A percentile compares a stretch with the other conserved stretches of the same genome.
Evolutionary conservation across 2,113 vertebrate genomes (phyloP).

Genomic region (Oreochromis aureus): DNA sequence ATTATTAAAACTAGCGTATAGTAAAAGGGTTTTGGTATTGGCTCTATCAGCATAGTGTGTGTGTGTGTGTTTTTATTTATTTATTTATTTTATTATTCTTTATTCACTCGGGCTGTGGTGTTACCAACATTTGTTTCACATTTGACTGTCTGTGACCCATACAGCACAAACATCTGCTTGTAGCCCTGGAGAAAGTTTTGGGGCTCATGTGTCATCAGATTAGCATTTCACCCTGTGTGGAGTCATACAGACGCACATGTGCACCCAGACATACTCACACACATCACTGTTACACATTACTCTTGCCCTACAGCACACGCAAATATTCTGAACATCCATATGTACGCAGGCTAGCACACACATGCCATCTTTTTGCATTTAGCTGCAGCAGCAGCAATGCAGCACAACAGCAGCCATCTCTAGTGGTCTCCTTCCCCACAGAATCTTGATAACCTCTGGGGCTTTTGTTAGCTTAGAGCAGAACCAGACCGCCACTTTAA

Average conservation of each 20-base stretch:
- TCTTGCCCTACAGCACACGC: background rate
- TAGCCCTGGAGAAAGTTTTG: slow-evolving; percentile 73
- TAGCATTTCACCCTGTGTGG: background rate
- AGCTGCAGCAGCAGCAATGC: background rate
- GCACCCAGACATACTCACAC: background rate
- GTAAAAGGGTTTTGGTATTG: background rate
- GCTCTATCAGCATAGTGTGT: background rate
- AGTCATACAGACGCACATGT: background rate
- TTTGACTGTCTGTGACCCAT: slow-evolving; percentile 80
- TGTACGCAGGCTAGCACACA: background rate
- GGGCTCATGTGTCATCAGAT: slow-evolving; percentile 17
- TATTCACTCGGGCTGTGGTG: background rate
- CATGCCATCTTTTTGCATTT: background rate
- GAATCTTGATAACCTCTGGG: slow-evolving; percentile 55
- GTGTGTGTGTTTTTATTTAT: background rate
- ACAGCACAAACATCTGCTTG: slow-evolving; percentile 75
- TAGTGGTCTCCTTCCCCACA: slow-evolving; percentile 14
- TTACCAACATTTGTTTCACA: slow-evolving; percentile 77
- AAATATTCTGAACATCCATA: background rate
- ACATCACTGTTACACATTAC: background rate
- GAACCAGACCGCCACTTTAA: slow-evolving; percentile 62
- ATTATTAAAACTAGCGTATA: background rate
- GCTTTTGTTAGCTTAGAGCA: slow-evolving; percentile 60
- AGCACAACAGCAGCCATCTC: background rate
- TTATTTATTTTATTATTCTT: background rate